Evolutionary conservation across 2,797 vertebrate species (phyloP).

Genomic region (Anniella stebbinsi): DNA sequence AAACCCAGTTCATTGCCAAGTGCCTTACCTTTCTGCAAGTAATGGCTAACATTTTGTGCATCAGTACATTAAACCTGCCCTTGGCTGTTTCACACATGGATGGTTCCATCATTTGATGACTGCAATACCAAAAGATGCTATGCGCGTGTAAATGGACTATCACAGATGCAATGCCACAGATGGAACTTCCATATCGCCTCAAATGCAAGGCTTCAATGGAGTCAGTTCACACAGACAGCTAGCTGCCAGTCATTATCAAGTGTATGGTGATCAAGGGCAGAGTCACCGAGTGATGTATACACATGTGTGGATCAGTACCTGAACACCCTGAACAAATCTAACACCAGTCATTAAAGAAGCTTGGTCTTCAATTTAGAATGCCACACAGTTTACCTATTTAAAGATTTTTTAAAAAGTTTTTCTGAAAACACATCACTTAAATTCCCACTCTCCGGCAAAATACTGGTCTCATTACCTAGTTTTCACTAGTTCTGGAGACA

Average conservation of each 20-base stretch:
- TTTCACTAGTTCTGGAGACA: background rate
- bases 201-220: background rate
- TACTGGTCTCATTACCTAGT: background rate
- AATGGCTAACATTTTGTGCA: conserved; percentile 63
- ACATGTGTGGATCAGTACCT: background rate
- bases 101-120: background rate
- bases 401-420: background rate
- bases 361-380: background rate
- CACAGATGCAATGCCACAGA: background rate
- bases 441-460: background rate
- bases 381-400: background rate
- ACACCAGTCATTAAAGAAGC: background rate
- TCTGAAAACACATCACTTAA: background rate
- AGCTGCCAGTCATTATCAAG: background rate
- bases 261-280: background rate
- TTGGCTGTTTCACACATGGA: conserved; percentile 9
- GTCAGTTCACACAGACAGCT: background rate
- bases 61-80: conserved; percentile 51
- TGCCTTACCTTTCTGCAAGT: conserved; percentile 63
- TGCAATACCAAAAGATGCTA: background rate
- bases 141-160: background rate
- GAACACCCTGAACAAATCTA: background rate
- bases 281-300: background rate
- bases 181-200: background rate
- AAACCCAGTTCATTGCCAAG: conserved; percentile 64